Evolutionary conservation across 1,140 invertebrate genomes (phyloP).

Genomic region (Thaumetopoea pityocampa): DNA sequence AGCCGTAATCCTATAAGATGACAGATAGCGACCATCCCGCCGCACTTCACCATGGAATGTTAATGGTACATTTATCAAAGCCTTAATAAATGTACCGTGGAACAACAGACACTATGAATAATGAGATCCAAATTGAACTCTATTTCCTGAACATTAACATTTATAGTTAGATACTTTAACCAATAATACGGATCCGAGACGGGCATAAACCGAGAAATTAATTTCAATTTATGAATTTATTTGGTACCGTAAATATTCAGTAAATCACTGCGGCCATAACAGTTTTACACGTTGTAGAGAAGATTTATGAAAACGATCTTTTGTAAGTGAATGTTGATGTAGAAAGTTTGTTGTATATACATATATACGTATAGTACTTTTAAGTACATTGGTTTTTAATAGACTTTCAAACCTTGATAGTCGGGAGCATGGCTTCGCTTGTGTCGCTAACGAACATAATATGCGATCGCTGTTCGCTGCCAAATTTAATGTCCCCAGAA

Average conservation of each 20-base stretch:
- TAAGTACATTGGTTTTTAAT: no score
- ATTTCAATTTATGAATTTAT: constrained; percentile 36
- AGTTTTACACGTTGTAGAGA: not conserved
- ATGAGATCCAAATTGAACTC: not conserved
- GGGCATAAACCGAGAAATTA: constrained; percentile 34
- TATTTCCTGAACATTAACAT: not conserved
- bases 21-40: constrained; percentile 37
- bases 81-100: constrained; percentile 5
- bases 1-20: constrained; percentile 33
- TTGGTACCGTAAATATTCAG: constrained; percentile 9
- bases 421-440: no score
- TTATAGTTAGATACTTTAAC: not conserved
- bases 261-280: constrained; percentile 1
- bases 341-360: no score
- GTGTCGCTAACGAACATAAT: no score
- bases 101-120: not conserved
- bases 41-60: constrained; percentile 38
- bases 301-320: not conserved
- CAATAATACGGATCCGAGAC: not conserved
- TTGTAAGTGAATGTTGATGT: not conserved
- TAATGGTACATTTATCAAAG: constrained; percentile 52
- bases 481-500: no score
- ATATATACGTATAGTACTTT: no score
- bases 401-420: no score
- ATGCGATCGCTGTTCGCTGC: no score